Evolutionary conservation across 2,888 invertebrate genomes (phyloP), one percentile per base, ranked within the genome.

Genomic region (Melanostoma scalare): DNA sequence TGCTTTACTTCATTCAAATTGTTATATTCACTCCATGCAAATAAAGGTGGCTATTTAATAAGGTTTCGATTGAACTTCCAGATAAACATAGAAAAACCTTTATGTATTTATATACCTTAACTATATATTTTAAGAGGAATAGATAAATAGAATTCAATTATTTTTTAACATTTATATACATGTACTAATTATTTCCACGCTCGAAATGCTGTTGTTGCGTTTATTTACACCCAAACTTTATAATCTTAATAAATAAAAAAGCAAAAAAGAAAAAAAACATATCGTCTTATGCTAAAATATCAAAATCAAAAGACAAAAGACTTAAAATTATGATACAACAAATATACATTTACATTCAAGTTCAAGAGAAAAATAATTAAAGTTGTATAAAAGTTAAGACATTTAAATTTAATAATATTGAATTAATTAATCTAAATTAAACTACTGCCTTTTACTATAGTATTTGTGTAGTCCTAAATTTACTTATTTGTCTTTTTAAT

Each of bases 401-500:
- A 67, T n/a, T 20, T 20, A 20, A 20, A 20, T 0, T 1, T 53
- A 52, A 10, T 3, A 10, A 31, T 6, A 8, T 52, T 6, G 20
- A 35, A 4, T 36, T 40, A 40, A 67, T 53, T 20, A 9, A 42
- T 67, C 42, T 30, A 30, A 67, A 67, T 67, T 53, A 10, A 67
- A 67, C 53, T 53, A 63, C 63, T 63, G 63, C 63, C 63, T 63
- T 63, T 42, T 8, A 67, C 42, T 36, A 46, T 42, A 67, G 40
- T 44, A 67, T 53, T 67, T 67, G 38, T 50, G 50, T 67, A 63
- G 38, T 63, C 48, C 63, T 63, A 46, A 63, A 63, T 63, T 50
- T 38, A 31, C 48, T 72, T 77, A 72, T 72, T 81, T 72, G 53
- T 73, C 77, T 81, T 81, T 61, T 81, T 81, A 81, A 81, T 81